phyloP scores from a whole-genome alignment of 2,113 vertebrate species.

The Dascyllus trimaculatus region DNA sequence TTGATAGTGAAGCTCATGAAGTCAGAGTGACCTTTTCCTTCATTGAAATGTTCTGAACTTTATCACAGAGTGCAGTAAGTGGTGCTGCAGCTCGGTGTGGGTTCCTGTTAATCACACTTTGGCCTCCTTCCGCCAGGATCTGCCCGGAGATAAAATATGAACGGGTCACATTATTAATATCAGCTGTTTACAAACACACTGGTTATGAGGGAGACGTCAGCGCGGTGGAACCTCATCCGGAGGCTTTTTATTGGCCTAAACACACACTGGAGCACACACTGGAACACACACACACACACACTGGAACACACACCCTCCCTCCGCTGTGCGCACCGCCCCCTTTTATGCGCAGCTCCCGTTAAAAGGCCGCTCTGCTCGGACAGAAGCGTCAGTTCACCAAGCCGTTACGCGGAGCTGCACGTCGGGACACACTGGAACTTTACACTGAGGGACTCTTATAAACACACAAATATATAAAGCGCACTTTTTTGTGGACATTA shows the following conservation, averaged over 20 bases:
- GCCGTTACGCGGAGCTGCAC: background rate
- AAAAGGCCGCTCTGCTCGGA: conserved; percentile 63
- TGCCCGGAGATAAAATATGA: conserved; percentile 39
- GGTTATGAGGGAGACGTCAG: conserved; percentile 55
- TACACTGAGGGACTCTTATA: background rate
- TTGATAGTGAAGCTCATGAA: no score
- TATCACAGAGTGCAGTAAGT: no score
- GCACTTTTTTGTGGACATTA: background rate
- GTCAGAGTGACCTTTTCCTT: no score
- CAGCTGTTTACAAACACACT: conserved; percentile 80
- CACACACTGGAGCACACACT: background rate
- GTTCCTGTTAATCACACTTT: no score
- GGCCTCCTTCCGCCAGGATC: conserved; percentile 11
- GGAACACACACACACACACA: background rate
- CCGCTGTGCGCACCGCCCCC: conserved; percentile 65
- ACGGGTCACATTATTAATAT: conserved; percentile 64
- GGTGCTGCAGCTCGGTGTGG: no score
- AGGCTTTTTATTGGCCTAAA: conserved; percentile 38
- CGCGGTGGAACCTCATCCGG: conserved; percentile 48
- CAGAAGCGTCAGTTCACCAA: conserved; percentile 10
- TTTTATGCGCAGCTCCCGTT: conserved; percentile 30
- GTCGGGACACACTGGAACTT: background rate
- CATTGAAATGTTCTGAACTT: no score
- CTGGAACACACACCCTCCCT: background rate
- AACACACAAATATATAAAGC: background rate